Conservation (phyloP, 2,888 invertebrate genomes). For the Plebejus argus region DNA sequence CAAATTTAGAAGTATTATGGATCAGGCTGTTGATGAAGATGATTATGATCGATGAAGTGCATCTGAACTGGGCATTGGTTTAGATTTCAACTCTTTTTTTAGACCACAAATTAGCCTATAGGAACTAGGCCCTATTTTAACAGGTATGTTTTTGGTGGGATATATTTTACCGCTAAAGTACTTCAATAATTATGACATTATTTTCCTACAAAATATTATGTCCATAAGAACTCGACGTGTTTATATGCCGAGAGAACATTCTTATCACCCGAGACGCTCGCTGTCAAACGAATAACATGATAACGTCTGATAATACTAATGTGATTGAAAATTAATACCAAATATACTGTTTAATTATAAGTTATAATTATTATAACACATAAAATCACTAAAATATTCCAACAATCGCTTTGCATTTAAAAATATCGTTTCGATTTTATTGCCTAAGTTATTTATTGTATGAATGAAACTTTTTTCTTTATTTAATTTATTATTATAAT, state of each 20-base stretch:
- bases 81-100: too few relatives aligned
- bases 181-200: not conserved
- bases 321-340: conserved; percentile 10
- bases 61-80: too few relatives aligned
- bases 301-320: conserved; percentile 15
- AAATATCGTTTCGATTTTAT: not conserved
- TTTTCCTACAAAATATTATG: not conserved
- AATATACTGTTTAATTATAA: not conserved
- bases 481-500: not conserved
- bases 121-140: too few relatives aligned
- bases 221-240: conserved; percentile 7
- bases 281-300: conserved; percentile 33
- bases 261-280: conserved; percentile 49
- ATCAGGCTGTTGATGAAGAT: too few relatives aligned
- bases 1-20: too few relatives aligned
- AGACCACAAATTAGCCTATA: too few relatives aligned
- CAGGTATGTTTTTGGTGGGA: too few relatives aligned
- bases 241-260: conserved; percentile 17
- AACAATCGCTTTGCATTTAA: not conserved
- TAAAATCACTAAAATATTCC: not conserved
- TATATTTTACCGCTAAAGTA: not conserved
- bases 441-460: not conserved
- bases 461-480: not conserved
- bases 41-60: too few relatives aligned
- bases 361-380: not conserved